Evolutionary conservation across 2,888 invertebrate species (phyloP), one percentile per base, ranked within the genome.

Genomic region (Allolobophora icterica): DNA sequence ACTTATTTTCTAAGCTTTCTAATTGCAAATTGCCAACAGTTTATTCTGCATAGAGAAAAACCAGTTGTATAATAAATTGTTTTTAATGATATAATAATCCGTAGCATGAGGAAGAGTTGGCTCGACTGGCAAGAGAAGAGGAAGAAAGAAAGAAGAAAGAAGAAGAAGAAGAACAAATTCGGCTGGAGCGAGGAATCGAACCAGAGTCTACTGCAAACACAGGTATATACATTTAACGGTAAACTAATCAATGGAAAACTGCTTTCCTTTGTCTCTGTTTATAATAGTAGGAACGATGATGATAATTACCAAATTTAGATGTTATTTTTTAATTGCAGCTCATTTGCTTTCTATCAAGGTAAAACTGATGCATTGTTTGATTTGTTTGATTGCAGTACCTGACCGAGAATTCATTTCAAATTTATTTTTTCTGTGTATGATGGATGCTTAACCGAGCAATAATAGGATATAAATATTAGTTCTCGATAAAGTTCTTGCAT

Each of bases 101-200:
- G 24, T 91, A 95, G 95, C 95, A 95, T 93, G 95, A 95, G 92
- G 95, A 95, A 92, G 95, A 95, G 90, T 91, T 95, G 84, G 95
- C 94, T 89, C 92, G 93, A 90, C 94, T 94, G 92, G 93, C 93
- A 52, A 94, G 93, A 91, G 94, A 94, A 91, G 94, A 95, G 92
- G 94, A 94, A 91, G 95, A 94, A 90, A 93, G 93, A 89, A 94
- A 93, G 93, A 94, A 94, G 93, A 94, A 93, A 90, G 94, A 94
- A 92, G 95, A 89, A 30, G 89, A 89, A 42, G 89, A 89, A 95
- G 92, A 94, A 94, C 24, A 95, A 95, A 91, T 94, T 94, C 84
- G 95, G 94, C 24, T 92, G 94, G 52, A 94, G 93, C 91, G 94
- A 94, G 35, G 94, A 94, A 8, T 84, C 30, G 71, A 89, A 89